Conservation (phyloP, 2,888 invertebrate genomes). For the Scaeva pyrastri region DNA sequence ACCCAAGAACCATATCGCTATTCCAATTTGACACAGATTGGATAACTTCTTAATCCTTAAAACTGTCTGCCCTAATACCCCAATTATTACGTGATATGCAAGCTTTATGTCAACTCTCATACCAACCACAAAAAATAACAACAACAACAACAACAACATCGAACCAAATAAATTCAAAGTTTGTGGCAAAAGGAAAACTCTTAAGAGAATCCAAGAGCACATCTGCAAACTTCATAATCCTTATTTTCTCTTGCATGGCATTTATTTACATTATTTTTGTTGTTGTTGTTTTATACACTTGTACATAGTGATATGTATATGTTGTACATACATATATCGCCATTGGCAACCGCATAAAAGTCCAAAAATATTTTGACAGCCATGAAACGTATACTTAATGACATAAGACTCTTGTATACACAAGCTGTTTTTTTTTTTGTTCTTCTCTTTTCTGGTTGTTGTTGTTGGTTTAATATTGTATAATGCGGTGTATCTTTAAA, state of each 20-base stretch:
- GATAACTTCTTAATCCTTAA: slow-evolving; percentile 40
- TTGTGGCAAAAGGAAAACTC: slow-evolving; percentile 30
- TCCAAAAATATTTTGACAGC: slow-evolving; percentile 66
- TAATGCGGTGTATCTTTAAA: slow-evolving; percentile 3
- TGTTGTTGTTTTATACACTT: too few species aligned
- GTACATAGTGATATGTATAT: too few species aligned
- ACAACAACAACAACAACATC: neutral
- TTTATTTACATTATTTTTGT: neutral
- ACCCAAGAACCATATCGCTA: neutral
- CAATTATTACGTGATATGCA: slow-evolving; percentile 62
- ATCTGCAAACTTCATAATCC: slow-evolving; percentile 52
- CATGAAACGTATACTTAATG: slow-evolving; percentile 61
- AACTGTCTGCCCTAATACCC: slow-evolving; percentile 40
- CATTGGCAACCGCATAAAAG: slow-evolving; percentile 4
- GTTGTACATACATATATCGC: neutral
- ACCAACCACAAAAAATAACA: neutral
- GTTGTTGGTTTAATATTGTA: neutral
- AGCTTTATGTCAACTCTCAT: slow-evolving; percentile 24
- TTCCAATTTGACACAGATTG: slow-evolving; percentile 28
- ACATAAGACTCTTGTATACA: slow-evolving; percentile 56
- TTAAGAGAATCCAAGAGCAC: slow-evolving; percentile 17
- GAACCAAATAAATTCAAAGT: slow-evolving; percentile 28
- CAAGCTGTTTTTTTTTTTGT: slow-evolving; percentile 17
- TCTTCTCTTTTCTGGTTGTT: neutral
- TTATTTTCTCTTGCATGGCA: slow-evolving; percentile 16